Percentiles rank a stretch among this genome's conserved stretches.
Conservation (phyloP, 2,113 vertebrate genomes). For the Lonchura striata region DNA sequence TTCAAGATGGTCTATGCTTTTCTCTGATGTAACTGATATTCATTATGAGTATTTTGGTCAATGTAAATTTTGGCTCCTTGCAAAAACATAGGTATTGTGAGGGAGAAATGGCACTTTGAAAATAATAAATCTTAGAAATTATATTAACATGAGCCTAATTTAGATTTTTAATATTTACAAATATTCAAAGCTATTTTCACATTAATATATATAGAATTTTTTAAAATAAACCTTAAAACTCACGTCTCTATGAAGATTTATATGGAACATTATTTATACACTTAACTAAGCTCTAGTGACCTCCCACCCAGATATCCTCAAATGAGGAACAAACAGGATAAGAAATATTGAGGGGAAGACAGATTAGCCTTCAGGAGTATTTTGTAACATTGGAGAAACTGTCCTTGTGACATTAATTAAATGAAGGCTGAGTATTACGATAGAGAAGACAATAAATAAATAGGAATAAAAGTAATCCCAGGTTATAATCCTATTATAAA, state of each 20-base stretch:
- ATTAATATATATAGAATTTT: not conserved
- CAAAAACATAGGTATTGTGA: not conserved
- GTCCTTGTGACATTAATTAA: conserved; percentile 8
- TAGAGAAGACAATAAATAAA: not conserved
- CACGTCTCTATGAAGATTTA: not conserved
- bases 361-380: not conserved
- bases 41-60: not conserved
- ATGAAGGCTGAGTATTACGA: not conserved
- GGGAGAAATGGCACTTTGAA: not conserved
- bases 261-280: not conserved
- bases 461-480: conserved; percentile 2
- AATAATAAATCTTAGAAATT: not conserved
- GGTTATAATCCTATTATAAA: not conserved
- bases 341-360: not conserved
- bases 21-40: not conserved
- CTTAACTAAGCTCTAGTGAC: not conserved
- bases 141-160: not conserved
- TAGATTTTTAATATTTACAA: not conserved
- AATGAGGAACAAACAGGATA: not conserved
- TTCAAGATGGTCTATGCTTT: not conserved
- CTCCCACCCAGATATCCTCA: not conserved
- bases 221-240: not conserved
- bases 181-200: not conserved
- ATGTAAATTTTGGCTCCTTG: not conserved
- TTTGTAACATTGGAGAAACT: not conserved